Base-by-base conservation (phyloP, 1,140 invertebrate genomes). In the Pomphorhynchus laevis region DNA sequence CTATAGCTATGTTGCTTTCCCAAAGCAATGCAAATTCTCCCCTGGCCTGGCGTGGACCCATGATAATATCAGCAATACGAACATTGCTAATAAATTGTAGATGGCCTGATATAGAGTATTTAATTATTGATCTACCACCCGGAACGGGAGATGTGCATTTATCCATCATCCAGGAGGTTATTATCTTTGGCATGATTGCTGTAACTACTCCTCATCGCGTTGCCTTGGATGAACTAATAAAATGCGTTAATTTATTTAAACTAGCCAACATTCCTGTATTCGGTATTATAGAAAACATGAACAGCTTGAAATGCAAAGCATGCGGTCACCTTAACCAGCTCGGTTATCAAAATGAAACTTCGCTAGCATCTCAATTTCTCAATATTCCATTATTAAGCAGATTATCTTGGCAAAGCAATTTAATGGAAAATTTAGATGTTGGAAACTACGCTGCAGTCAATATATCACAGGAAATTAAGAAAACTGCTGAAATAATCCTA, bases 61-160 rank as follows among this genome's bases (percentile, higher is more conserved):
- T 84, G 68, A 75, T 82, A 11, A 82, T 80, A 74, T 71, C 69
- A 45, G 74, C 74, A 1, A 51, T 82, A 24, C 68, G 77, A 36
- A 67, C 70, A 46, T 52, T 84, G 17, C 57, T 76, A 4, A 58
- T 68, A 38, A 67, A 73, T 46, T 72, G 74, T 5, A 61, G 65
- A 18, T 42, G 40, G 40, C n/a, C 22, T 12, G 34, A 33, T 4
- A 21, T 42, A 29, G 40, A 42, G 27, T 27, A 32, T 17, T 20
- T 42, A 17, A 29, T 42, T 22, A 37, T 42, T 14, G 40, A 42
- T 21, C 27, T 42, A 31, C 40, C 40, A 22, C 40, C 40, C 1
- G 40, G 40, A 4, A 42, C 40, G 20, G 40, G 40, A 3, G 40
- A 42, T 31, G 34, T 42, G n/a, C 40, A 42, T 23, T 36, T 42